Evolutionary conservation across 2,113 vertebrate species (phyloP).

Genomic region (Pica pica): DNA sequence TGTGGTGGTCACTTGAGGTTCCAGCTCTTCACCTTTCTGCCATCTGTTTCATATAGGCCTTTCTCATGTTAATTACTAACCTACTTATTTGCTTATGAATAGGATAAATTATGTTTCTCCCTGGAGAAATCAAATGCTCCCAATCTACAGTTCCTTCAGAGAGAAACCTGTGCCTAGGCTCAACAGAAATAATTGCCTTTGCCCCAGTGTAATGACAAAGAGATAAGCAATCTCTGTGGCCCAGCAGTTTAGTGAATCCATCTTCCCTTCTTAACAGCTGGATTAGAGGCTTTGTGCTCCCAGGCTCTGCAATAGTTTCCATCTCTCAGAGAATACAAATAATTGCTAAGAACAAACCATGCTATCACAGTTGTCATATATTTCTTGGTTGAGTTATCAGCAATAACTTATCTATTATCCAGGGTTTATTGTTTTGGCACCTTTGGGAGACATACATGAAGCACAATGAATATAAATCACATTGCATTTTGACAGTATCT

Average conservation of each 20-base stretch:
- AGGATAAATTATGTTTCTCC: background rate
- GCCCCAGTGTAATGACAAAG: background rate
- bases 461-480: slow-evolving; percentile 35
- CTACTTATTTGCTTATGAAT: slow-evolving; percentile 41
- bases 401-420: slow-evolving; percentile 39
- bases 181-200: slow-evolving; percentile 24
- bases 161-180: background rate
- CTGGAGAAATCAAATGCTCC: slow-evolving; percentile 22
- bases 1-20: background rate
- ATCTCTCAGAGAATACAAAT: slow-evolving; percentile 46
- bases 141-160: background rate
- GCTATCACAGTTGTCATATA: slow-evolving; percentile 11
- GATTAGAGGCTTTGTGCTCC: slow-evolving; percentile 23
- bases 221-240: slow-evolving; percentile 4
- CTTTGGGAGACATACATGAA: slow-evolving; percentile 30
- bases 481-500: background rate
- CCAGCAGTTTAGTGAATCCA: background rate
- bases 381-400: slow-evolving; percentile 54
- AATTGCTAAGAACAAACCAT: background rate
- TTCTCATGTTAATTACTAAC: slow-evolving; percentile 9
- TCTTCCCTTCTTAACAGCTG: background rate
- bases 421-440: slow-evolving; percentile 42
- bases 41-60: background rate
- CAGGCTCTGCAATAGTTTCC: background rate
- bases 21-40: background rate